phyloP scores from a whole-genome alignment of 53 echinoderm and acorn worm species.

The Echinarachnius parma region DNA sequence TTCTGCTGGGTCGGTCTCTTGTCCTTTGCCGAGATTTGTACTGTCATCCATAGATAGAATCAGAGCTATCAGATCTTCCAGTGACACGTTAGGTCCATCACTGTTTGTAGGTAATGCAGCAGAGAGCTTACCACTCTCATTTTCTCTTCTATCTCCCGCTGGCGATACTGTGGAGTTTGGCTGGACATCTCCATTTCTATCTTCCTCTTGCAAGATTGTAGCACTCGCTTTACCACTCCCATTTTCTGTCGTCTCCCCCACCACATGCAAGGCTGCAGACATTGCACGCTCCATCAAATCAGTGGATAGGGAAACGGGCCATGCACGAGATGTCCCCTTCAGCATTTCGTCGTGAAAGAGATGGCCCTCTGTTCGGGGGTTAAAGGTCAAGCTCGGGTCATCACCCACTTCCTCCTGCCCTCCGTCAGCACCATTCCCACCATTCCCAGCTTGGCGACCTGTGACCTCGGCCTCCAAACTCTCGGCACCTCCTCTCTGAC shows the following conservation, averaged over 20 bases:
- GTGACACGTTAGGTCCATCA: no score
- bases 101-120: no score
- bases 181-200: no score
- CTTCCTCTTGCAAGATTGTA: no score
- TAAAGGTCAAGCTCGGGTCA: background rate
- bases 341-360: conserved; percentile 5
- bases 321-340: conserved; percentile 10
- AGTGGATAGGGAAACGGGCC: background rate
- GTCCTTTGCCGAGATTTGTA: no score
- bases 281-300: background rate
- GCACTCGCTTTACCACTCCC: background rate
- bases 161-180: no score
- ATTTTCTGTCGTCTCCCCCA: background rate
- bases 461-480: background rate
- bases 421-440: background rate
- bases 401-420: background rate
- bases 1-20: no score
- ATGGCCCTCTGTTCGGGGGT: conserved; percentile 18
- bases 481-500: background rate
- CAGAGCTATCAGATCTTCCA: no score
- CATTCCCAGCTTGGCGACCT: background rate
- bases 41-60: no score
- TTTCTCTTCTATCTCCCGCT: no score
- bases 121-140: no score
- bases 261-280: background rate